phyloP scores from a whole-genome alignment of 1,140 invertebrate genomes.

The Ceratina australensis region DNA sequence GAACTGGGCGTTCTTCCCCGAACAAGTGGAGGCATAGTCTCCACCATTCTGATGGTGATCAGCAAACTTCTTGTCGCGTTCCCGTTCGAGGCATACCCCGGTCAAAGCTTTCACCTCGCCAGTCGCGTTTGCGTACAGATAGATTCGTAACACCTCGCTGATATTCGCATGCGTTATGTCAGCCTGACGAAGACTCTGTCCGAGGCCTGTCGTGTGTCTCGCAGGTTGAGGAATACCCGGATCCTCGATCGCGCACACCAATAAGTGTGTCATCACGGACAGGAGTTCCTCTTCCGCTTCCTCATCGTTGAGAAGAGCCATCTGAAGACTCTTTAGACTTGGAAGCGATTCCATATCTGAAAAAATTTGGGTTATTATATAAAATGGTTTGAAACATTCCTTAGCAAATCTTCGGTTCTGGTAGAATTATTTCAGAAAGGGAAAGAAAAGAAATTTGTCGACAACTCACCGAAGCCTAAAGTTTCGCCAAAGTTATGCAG shows the following conservation, averaged over 20 bases:
- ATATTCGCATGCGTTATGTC: slow-evolving; percentile 95
- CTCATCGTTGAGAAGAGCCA: slow-evolving; percentile 90
- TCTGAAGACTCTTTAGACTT: slow-evolving; percentile 91
- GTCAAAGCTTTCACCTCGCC: slow-evolving; percentile 91
- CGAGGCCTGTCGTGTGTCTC: slow-evolving; percentile 91
- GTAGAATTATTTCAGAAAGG: background rate
- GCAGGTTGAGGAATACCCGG: slow-evolving; percentile 95
- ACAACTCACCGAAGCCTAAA: slow-evolving; percentile 90
- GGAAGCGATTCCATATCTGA: slow-evolving; percentile 93
- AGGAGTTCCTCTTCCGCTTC: slow-evolving; percentile 93
- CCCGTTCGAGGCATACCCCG: slow-evolving; percentile 87
- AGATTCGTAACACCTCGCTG: slow-evolving; percentile 95
- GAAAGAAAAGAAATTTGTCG: background rate
- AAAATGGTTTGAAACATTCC: background rate
- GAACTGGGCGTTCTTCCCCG: slow-evolving; percentile 87
- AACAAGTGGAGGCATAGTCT: slow-evolving; percentile 82
- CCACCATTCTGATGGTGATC: slow-evolving; percentile 89
- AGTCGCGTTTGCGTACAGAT: slow-evolving; percentile 91
- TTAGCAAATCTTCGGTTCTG: background rate
- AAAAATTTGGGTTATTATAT: background rate
- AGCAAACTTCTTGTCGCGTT: slow-evolving; percentile 87
- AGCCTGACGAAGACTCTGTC: slow-evolving; percentile 93
- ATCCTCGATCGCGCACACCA: slow-evolving; percentile 96
- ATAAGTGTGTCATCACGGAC: slow-evolving; percentile 92
- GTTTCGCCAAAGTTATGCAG: slow-evolving; percentile 97